Conservation (phyloP, 2,888 invertebrate genomes). For the Drosophila fulvimacula region DNA sequence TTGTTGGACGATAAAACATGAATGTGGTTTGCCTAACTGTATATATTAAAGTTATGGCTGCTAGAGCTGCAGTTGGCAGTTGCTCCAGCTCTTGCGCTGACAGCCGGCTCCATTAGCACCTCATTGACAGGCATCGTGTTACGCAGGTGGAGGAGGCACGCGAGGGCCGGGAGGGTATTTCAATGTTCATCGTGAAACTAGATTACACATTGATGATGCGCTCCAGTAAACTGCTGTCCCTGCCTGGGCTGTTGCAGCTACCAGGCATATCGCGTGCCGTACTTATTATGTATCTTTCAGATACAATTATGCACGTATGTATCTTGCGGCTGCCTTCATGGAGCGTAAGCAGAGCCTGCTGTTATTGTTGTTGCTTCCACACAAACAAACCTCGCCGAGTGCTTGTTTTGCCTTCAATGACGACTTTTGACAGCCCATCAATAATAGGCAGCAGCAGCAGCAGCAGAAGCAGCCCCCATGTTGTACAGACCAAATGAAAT, state of each 20-base stretch:
- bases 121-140: conserved; percentile 75
- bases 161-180: conserved; percentile 4
- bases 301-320: conserved; percentile 48
- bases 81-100: conserved; percentile 31
- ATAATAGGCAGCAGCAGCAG: conserved; percentile 39
- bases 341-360: conserved; percentile 28
- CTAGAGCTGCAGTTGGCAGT: conserved; percentile 14
- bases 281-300: conserved; percentile 57
- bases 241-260: conserved; percentile 9
- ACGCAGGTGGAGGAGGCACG: conserved; percentile 41
- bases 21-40: conserved; percentile 63
- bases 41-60: conserved; percentile 52
- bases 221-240: conserved; percentile 57
- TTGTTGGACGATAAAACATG: conserved; percentile 46
- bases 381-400: conserved; percentile 46
- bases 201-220: conserved; percentile 54
- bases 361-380: conserved; percentile 22
- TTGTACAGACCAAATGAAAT: conserved; percentile 30
- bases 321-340: conserved; percentile 49
- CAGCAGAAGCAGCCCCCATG: conserved; percentile 30
- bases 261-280: conserved; percentile 66
- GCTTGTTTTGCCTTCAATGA: conserved; percentile 58
- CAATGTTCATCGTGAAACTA: conserved; percentile 32
- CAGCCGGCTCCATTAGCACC: conserved; percentile 72
- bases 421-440: conserved; percentile 66